phyloP scores from a whole-genome alignment of 2,888 invertebrate genomes.

The Ptilodon capucinus region DNA sequence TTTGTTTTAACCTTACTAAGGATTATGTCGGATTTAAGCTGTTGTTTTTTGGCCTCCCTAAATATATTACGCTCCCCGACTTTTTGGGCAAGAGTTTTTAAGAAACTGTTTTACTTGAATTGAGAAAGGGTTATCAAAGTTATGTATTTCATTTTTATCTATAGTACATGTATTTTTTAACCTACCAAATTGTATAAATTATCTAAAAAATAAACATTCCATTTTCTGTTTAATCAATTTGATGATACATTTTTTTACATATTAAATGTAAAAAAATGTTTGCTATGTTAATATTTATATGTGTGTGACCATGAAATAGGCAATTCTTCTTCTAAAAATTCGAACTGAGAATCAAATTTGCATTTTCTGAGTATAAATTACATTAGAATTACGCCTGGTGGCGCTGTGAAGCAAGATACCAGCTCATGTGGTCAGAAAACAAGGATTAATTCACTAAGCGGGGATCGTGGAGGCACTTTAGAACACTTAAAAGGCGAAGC shows the following conservation, averaged over 20 bases:
- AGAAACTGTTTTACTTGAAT: background rate
- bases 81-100: constrained; percentile 8
- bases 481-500: constrained; percentile 32
- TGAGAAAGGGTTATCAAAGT: too few species aligned
- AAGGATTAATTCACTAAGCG: constrained; percentile 35
- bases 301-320: too few species aligned
- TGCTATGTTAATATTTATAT: too few species aligned
- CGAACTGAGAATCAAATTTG: background rate
- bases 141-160: too few species aligned
- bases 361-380: background rate
- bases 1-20: constrained; percentile 30
- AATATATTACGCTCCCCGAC: constrained; percentile 25
- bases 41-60: constrained; percentile 24
- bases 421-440: constrained; percentile 33
- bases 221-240: too few species aligned
- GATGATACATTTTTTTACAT: too few species aligned
- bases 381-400: background rate
- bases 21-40: constrained; percentile 37
- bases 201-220: too few species aligned
- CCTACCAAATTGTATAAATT: too few species aligned
- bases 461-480: constrained; percentile 16
- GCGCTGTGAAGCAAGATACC: constrained; percentile 13
- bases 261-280: too few species aligned
- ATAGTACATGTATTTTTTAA: too few species aligned
- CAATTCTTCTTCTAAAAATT: too few species aligned